Evolutionary conservation across 2,113 vertebrate genomes (phyloP), one percentile per base, ranked within the genome.

Genomic region (Psilopsiagon aymara): DNA sequence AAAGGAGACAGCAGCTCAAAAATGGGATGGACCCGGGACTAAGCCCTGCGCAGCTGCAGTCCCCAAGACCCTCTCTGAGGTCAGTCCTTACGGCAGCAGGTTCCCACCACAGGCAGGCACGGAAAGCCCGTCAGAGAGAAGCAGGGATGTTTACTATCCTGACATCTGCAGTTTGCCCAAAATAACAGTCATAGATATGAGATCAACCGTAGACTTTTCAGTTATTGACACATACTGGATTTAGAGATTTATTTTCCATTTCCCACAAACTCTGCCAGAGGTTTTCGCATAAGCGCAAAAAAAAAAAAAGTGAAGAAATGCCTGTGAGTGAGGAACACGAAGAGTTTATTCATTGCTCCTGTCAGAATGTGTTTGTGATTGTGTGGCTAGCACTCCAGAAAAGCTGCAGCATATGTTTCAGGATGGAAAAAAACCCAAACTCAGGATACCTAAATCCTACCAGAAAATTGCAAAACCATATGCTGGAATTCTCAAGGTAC

Each of bases 271-370:
- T 0, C 1, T 88, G 81, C 94, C 95, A 97, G 89, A 96, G 81
- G 91, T 95, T 96, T 92, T 92, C 24, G 0, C 60, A 29, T 77
- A 93, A 85, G 85, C 3, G 4, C 11, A 64, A 59, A 21, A 59
- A 51, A 21, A 59, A 51, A 37, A 46, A 17, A 49, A 44, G 39
- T 39, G 66, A 91, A 95, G 77, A 87, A 83, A 93, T 46, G 70
- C 44, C 63, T 74, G 64, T 0, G 0, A 95, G 44, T 66, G 81
- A 96, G 94, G 71, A 92, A 90, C 75, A 53, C 0, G 37, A 64
- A 64, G 88, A 95, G 92, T 94, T 96, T 96, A 92, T 81, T 79
- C 77, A 86, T 9, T 90, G 49, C 81, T 96, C 74, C 53, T 94
- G 85, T 86, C 81, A 93, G 87, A 82, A 77, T 76, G 33, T 60